Base-by-base conservation (phyloP, 1,140 invertebrate species). In the Coenobita brevimanus region DNA sequence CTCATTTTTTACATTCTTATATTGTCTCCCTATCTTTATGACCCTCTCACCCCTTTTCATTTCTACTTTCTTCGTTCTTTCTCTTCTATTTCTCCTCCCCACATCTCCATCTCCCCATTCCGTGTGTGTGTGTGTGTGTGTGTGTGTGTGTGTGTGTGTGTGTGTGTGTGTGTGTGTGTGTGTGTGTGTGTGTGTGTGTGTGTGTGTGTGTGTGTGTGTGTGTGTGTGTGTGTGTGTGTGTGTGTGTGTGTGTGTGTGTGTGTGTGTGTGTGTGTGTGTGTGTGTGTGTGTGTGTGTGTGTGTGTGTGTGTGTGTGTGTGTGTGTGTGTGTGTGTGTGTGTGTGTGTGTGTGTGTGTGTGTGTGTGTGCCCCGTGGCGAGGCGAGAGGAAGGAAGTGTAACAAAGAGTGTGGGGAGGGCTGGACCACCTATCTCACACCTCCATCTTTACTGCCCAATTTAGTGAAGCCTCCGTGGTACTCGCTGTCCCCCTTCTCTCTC, bases 101-200 rank as follows among this genome's bases (percentile, higher is more conserved):
- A 17, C n/a, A n/a, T n/a, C n/a, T n/a, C n/a, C n/a, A n/a, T n/a
- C 36, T 10, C 21, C 71, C 38, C 62, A 6, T 21, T 64, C 62
- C 33, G 62, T 21, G 21, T 64, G n/a, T 64, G 57, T 64, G n/a
- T 64, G 46, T 81, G 46, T 81, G 46, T 81, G 50, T 78, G 50
- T 78, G 50, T 78, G 50, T 78, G 24, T 78, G 50, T 80, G 17
- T 60, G 30, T 80, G 54, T 82, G 54, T 82, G 54, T 82, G 33
- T 82, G 54, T 82, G 54, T 82, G 33, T 82, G 54, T 82, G 54
- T 82, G 54, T 82, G 17, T 69, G 41, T 80, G 41, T 80, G 41
- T 80, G 41, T 80, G 41, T 80, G 27, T 80, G 41, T 80, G 41
- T 64, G 50, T 64, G 30, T 62, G 15, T 33, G 24, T 64, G 30